Conservation (phyloP, 2,797 vertebrate species). For the Cirrhinus molitorella region DNA sequence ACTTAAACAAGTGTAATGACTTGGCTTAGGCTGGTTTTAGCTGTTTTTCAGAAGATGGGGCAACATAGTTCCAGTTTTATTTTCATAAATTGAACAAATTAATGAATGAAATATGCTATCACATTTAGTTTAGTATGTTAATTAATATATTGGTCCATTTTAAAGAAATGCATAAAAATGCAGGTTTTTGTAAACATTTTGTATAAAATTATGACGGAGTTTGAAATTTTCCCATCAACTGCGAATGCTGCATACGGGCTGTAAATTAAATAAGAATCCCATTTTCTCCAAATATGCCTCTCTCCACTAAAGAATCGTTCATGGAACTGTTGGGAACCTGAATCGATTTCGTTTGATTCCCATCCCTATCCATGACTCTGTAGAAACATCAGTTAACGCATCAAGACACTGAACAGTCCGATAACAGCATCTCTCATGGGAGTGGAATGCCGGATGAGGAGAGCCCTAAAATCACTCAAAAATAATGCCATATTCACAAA, state of each 20-base stretch:
- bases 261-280: not conserved
- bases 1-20: not conserved
- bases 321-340: not conserved
- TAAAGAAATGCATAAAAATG: not conserved
- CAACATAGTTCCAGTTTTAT: not conserved
- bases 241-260: not conserved
- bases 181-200: conserved; percentile 3
- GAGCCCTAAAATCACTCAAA: not conserved
- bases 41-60: too few species aligned
- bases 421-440: not conserved
- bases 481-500: not conserved
- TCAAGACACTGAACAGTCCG: not conserved
- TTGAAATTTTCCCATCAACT: not conserved
- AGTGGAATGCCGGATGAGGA: not conserved
- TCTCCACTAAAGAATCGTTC: not conserved
- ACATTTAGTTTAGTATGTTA: not conserved
- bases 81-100: not conserved
- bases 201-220: not conserved
- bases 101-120: not conserved
- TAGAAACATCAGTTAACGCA: conserved; percentile 6
- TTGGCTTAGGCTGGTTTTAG: too few species aligned
- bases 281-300: not conserved
- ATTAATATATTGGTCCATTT: not conserved
- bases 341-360: conserved; percentile 12
- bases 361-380: not conserved